Base-by-base conservation (phyloP, 2,888 invertebrate species). In the Empis stercorea region DNA sequence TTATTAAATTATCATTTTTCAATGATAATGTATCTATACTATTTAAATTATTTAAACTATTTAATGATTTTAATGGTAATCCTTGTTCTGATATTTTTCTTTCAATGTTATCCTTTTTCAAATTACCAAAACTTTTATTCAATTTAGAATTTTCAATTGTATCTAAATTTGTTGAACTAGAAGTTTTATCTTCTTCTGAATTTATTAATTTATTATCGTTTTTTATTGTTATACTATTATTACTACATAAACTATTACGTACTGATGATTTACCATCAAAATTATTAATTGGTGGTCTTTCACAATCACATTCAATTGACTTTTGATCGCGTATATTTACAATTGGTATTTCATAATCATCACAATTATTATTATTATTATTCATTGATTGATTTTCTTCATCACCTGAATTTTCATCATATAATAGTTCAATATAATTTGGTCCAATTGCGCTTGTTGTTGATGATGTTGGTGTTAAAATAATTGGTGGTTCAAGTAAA, bases 401-500 rank as follows among this genome's bases (percentile, higher is more conserved):
- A 20, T 17, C 7, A 14, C 9, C 68, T 10, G 60, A 45, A 45
- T 74, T 73, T 51, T 72, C 72, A 56, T 78, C 78, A 58, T 80
- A 79, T 59, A 81, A 70, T 43, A 83, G 65, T 62, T 83, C 81
- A 45, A 83, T 64, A 62, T 84, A 83, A 57, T 81, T 80, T 1
- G 80, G 79, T 15, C 51, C 48, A 6, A 49, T 42, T 17, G 45
- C 50, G 16, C 47, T 44, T n/a, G 46, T 45, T 10, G 52, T 50
- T 37, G 51, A 51, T 37, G 53, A 52, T 37, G 52, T 36, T 51
- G 55, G 23, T 47, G 56, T 49, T 52, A 51, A 17, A 49, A 49
- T 7, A 52, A 52, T 30, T 57, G 59, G 17, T 32, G 55, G 46
- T 44, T 51, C 51, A 36, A 47, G 48, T 14, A 36, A 44, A 43